Conservation (phyloP, 2,113 vertebrate species). For the Neomonachus schauinslandi region DNA sequence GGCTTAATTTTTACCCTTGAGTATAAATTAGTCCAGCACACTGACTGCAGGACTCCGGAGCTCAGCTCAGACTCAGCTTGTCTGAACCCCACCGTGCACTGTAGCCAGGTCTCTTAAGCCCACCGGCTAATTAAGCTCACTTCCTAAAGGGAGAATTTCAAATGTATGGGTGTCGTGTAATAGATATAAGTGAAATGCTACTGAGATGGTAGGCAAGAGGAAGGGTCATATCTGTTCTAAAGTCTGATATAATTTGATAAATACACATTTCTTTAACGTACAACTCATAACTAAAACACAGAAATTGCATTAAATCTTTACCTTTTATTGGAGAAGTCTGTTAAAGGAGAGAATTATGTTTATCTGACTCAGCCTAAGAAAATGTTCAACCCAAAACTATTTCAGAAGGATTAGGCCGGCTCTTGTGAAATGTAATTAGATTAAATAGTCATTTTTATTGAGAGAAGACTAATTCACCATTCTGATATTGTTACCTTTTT, state of each 20-base stretch:
- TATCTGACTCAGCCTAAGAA: constrained; percentile 32
- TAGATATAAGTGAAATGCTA: neutral
- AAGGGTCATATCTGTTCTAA: neutral
- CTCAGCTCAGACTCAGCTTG: neutral
- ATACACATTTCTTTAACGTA: neutral
- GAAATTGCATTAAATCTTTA: constrained; percentile 23
- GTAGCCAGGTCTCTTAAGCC: constrained; percentile 57
- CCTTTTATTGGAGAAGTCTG: constrained; percentile 11
- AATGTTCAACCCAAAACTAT: neutral
- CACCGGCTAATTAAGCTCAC: constrained; percentile 55
- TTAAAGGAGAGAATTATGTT: constrained; percentile 40
- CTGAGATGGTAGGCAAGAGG: neutral
- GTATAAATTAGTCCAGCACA: constrained; percentile 75
- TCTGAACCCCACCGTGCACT: neutral
- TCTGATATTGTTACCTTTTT: neutral
- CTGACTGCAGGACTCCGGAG: neutral
- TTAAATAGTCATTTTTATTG: constrained; percentile 44
- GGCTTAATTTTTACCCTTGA: constrained; percentile 71
- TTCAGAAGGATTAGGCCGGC: constrained; percentile 20
- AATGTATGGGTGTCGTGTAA: neutral
- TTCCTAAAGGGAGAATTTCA: constrained; percentile 51
- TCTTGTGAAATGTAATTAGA: constrained; percentile 1
- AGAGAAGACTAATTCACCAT: neutral
- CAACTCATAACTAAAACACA: neutral
- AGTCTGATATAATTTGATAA: neutral